These are phyloP conservation scores for Pteropus rufus DNA, from an alignment of 2,797 vertebrate genomes.

Conservation along the genomic window DNA sequence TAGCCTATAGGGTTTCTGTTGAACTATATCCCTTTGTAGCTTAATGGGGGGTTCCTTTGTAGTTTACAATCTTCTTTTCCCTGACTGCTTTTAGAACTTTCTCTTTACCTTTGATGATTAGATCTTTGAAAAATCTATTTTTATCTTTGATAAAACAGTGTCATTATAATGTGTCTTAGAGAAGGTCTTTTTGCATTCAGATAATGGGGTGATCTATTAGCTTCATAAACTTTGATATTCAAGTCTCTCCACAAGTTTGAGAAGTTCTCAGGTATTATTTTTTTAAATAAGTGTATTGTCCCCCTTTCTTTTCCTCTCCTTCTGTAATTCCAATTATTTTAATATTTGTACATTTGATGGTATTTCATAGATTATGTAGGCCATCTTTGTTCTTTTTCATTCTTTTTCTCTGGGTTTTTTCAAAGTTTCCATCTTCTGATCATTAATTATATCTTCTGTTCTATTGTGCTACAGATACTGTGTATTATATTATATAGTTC, in stretches of 20 bases:
- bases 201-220: neutral
- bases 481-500: neutral
- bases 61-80: neutral
- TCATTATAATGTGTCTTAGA: neutral
- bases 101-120: neutral
- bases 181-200: neutral
- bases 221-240: neutral
- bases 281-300: too few species aligned
- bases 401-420: neutral
- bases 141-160: neutral
- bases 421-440: neutral
- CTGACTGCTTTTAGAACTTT: neutral
- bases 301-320: neutral
- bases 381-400: neutral
- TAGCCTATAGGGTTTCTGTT: neutral
- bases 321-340: neutral
- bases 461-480: neutral
- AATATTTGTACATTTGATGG: neutral
- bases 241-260: neutral
- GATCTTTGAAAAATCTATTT: neutral
- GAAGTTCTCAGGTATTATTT: neutral
- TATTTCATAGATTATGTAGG: neutral
- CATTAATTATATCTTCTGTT: neutral
- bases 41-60: neutral
- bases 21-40: neutral